Percentiles rank a stretch among this genome's conserved stretches.
phyloP scores from a whole-genome alignment of 2,888 invertebrate genomes.

The Branchipolynoe longqiensis region DNA sequence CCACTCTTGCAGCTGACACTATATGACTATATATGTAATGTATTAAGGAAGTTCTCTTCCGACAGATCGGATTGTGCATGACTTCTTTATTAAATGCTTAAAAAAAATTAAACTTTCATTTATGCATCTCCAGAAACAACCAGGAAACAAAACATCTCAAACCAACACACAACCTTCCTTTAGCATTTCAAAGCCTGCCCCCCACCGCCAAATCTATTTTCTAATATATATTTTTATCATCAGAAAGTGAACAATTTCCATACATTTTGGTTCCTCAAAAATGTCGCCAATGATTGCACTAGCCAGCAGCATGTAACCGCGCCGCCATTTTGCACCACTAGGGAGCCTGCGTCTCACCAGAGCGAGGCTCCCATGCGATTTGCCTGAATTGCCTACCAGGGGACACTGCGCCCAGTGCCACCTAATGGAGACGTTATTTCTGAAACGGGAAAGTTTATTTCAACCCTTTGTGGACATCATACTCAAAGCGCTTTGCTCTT shows the following conservation, averaged over 20 bases:
- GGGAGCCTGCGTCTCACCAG: too few species aligned
- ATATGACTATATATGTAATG: too few species aligned
- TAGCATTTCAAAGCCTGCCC: too few species aligned
- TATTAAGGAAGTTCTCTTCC: conserved; percentile 16
- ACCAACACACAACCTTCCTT: too few species aligned
- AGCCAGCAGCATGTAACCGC: conserved; percentile 39
- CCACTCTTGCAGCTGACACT: conserved; percentile 36
- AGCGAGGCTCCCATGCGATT: neutral
- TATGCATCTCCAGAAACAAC: too few species aligned
- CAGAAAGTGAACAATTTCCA: too few species aligned
- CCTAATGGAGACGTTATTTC: neutral
- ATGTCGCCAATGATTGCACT: conserved; percentile 30
- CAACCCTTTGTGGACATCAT: neutral
- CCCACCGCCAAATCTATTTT: too few species aligned
- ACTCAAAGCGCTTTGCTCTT: too few species aligned
- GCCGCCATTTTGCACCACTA: conserved; percentile 33
- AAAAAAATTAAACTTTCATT: too few species aligned
- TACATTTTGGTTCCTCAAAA: neutral
- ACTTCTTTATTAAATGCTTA: too few species aligned
- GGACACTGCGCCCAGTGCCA: neutral
- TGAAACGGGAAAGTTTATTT: conserved; percentile 14
- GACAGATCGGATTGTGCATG: neutral
- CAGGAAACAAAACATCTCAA: too few species aligned
- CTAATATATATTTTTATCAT: neutral
- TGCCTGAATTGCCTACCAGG: neutral